Base-by-base conservation (phyloP, 2,888 invertebrate species). In the Uloborus plumipes region DNA sequence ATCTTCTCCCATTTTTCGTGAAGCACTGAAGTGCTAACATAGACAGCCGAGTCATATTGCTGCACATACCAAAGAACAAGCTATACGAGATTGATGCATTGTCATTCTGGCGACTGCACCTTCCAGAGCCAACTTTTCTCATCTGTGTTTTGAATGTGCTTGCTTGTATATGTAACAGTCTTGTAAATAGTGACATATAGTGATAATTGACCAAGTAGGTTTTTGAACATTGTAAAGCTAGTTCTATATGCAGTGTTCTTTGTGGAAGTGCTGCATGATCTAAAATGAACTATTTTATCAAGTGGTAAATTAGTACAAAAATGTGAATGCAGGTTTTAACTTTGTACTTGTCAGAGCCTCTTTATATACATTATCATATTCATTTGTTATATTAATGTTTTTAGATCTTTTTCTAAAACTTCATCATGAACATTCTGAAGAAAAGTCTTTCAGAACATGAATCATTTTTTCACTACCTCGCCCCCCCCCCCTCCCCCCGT, bases 291-390 rank as follows among this genome's bases (percentile, higher is more conserved):
- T 81, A 70, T 74, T 74, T 74, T 74, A 74, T 80, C 80, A 69
- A 70, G 62, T 64, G 73, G 65, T 75, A 61, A 75, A 61, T 64
- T 75, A 75, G 81, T 75, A 75, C 75, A 81, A 81, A 79, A 53
- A 31, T 79, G 73, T 79, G 67, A 81, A 81, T 75, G 64, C 75
- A 76, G 65, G 66, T 76, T 82, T 82, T 82, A 82, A 71, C 75
- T 76, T 76, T 82, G 61, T 82, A 82, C 70, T 74, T 47, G 64
- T 81, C 69, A 72, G 50, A 69, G 61, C 20, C 47, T 55, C 70
- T 71, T 70, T 71, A 67, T 76, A 62, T 79, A 79, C 72, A 73
- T 59, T 39, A 59, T 69, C 66, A 51, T 67, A 26, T 75, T 69
- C 67, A 67, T 67, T 78, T 50, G 49, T 74, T 75, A 51, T 76